phyloP scores from a whole-genome alignment of 2,113 vertebrate species.

The Otocyon megalotis region DNA sequence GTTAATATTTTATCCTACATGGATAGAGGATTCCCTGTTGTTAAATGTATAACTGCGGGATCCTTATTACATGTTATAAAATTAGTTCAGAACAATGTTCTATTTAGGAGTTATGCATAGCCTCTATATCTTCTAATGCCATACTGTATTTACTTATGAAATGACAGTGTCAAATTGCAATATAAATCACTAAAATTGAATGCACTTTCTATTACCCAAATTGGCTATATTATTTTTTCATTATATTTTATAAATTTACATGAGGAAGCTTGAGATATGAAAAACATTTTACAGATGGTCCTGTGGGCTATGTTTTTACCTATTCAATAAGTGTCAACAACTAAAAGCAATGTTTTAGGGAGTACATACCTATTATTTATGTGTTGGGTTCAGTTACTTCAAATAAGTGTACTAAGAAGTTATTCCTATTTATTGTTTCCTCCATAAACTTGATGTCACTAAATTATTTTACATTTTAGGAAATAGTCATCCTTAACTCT shows the following conservation, averaged over 20 bases:
- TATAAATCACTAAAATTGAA: background rate
- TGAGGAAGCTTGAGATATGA: background rate
- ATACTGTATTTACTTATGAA: background rate
- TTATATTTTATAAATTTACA: background rate
- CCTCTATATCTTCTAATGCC: background rate
- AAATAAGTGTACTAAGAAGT: background rate
- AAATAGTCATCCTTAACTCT: background rate
- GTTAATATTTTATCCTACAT: slow-evolving; percentile 2
- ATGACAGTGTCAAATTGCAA: background rate
- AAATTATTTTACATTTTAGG: background rate
- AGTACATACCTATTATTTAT: background rate
- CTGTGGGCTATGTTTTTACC: background rate
- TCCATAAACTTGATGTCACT: background rate
- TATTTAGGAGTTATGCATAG: background rate
- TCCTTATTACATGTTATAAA: background rate
- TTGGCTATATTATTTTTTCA: background rate
- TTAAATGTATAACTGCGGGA: background rate
- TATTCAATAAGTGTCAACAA: background rate
- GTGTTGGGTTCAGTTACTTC: background rate
- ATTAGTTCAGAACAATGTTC: background rate
- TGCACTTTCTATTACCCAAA: background rate
- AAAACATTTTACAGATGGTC: background rate
- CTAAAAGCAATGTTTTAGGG: slow-evolving; percentile 3
- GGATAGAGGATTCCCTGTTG: background rate
- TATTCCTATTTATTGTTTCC: background rate